Conservation (phyloP, 2,113 vertebrate species). For the Oxygymnocypris stewartii region DNA sequence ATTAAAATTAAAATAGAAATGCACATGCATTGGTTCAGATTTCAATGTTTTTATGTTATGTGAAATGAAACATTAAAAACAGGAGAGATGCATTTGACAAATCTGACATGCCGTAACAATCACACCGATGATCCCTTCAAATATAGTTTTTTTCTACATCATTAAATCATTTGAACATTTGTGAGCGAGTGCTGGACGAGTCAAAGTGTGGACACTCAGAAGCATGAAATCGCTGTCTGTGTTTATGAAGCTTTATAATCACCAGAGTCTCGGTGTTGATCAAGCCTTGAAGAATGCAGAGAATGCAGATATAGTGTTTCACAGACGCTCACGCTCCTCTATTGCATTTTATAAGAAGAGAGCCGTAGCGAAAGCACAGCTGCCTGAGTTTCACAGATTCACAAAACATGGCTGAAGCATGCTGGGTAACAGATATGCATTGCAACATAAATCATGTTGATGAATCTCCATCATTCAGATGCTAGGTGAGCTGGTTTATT, state of each 20-base stretch:
- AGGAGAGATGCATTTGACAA: background rate
- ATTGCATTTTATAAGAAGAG: conserved; percentile 71
- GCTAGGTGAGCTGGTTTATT: background rate
- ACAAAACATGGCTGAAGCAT: background rate
- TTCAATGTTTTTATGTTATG: background rate
- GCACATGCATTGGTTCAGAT: background rate
- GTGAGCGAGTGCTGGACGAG: conserved; percentile 67
- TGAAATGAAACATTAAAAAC: background rate
- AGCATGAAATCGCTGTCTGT: conserved; percentile 19
- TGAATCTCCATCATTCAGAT: background rate
- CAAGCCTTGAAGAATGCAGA: conserved; percentile 74
- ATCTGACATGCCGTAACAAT: background rate
- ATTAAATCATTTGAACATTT: conserved; percentile 68
- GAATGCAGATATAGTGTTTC: conserved; percentile 81
- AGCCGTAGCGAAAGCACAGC: conserved; percentile 53
- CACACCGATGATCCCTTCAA: background rate
- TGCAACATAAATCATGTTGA: background rate
- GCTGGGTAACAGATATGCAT: background rate
- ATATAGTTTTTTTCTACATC: conserved; percentile 30
- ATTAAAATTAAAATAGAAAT: background rate
- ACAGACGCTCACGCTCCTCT: conserved; percentile 71
- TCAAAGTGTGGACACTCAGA: background rate
- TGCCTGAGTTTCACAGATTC: conserved; percentile 3
- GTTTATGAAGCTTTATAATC: background rate
- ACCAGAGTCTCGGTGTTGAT: conserved; percentile 70